Evolutionary conservation across 2,888 invertebrate species (phyloP).

Genomic region (Polydrusus cervinus): DNA sequence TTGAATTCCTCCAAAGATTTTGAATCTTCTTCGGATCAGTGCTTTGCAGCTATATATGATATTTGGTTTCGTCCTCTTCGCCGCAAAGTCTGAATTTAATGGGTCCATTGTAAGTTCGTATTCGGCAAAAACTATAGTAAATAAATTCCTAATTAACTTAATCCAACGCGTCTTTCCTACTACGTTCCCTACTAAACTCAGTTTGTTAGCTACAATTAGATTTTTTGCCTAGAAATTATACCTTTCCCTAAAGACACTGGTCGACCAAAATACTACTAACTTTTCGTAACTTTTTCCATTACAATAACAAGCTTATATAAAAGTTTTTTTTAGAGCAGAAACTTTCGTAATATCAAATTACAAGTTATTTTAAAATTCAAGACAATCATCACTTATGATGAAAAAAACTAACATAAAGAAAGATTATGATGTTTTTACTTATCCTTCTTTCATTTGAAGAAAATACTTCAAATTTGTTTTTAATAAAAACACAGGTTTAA

Average conservation of each 20-base stretch:
- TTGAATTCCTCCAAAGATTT: too few relatives aligned
- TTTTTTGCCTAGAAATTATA: slow-evolving; percentile 4
- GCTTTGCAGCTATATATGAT: too few relatives aligned
- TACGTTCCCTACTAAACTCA: background rate
- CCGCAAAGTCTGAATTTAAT: too few relatives aligned
- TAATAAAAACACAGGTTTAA: too few relatives aligned
- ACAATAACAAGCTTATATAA: slow-evolving; percentile 5
- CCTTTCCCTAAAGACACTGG: background rate
- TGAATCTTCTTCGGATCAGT: too few relatives aligned
- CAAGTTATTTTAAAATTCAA: slow-evolving; percentile 5
- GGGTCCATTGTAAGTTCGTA: too few relatives aligned
- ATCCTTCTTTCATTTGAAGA: too few relatives aligned
- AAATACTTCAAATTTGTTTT: too few relatives aligned
- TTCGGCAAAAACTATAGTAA: background rate
- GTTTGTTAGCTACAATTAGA: background rate
- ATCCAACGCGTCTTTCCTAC: too few relatives aligned
- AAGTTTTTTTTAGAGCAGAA: background rate
- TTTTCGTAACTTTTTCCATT: slow-evolving; percentile 11
- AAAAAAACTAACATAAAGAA: background rate
- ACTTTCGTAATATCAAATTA: slow-evolving; percentile 5
- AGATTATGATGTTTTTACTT: too few relatives aligned
- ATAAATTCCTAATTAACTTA: too few relatives aligned
- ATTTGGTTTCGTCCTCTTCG: too few relatives aligned
- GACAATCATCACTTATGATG: background rate
- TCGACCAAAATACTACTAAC: background rate